Evolutionary conservation across 2,113 vertebrate species (phyloP).

Genomic region (Picathartes gymnocephalus): DNA sequence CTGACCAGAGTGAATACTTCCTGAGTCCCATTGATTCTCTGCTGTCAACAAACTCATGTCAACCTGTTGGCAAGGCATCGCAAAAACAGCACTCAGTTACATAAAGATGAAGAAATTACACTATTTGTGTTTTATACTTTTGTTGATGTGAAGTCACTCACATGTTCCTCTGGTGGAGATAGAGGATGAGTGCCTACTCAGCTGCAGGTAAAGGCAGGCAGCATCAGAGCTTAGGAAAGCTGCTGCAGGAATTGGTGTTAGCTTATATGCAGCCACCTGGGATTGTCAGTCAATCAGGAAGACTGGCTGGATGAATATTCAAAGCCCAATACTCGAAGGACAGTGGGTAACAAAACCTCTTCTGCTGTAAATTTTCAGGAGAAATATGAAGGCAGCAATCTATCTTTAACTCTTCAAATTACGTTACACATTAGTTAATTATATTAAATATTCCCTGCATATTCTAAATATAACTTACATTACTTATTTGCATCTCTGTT

Average conservation of each 20-base stretch:
- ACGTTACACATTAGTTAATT: not conserved
- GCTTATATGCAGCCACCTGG: not conserved
- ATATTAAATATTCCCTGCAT: not conserved
- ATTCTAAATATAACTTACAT: not conserved
- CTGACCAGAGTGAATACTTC: not conserved
- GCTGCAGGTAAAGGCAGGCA: not conserved
- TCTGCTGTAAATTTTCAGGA: not conserved
- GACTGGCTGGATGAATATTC: slow-evolving; percentile 6
- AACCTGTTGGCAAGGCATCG: not conserved
- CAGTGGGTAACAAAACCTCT: not conserved
- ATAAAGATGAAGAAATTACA: not conserved
- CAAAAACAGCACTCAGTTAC: not conserved
- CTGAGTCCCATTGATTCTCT: not conserved
- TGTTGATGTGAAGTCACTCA: not conserved
- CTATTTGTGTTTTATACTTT: not conserved
- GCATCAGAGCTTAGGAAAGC: not conserved
- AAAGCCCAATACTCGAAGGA: not conserved
- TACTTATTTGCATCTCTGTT: not conserved
- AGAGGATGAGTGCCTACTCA: not conserved
- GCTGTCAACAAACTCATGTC: accelerated
- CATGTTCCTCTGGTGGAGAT: not conserved
- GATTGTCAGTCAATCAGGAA: not conserved
- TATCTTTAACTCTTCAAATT: not conserved
- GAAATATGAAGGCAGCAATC: not conserved
- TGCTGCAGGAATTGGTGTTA: not conserved